Evolutionary conservation across 2,797 vertebrate species (phyloP), one percentile per base, ranked within the genome.

Genomic region (Esox lucius): DNA sequence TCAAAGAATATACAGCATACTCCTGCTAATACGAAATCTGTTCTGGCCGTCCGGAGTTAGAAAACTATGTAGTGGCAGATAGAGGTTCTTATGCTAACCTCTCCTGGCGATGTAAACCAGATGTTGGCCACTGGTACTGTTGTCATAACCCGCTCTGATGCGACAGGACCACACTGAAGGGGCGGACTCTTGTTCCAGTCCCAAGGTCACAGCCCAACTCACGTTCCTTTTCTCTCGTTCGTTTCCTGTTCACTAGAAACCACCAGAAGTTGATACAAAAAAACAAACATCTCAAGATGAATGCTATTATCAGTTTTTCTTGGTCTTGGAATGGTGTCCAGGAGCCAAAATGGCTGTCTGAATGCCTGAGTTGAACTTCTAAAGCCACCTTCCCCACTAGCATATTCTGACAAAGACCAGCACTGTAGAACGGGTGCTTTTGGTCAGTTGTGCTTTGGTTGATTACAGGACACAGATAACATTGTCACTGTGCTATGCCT

Each of bases 61-160:
- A 22, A 11, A 22, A 59, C n/a, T 59, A 59, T 59, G 53, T n/a
- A 59, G n/a, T 19, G n/a, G 53, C 53, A 11, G 53, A 75, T 64
- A 22, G 75, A 67, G 70, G 46, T 73, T 74, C 53, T 56, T n/a
- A 75, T 78, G 74, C 72, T 83, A 78, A 71, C 59, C 73, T 79
- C 79, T 86, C 70, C 73, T 78, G 78, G 77, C 81, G 86, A 88
- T 85, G 69, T 67, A 84, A 87, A 87, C 81, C 91, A 91, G 90
- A 91, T 91, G 90, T 88, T 76, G 78, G 78, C 77, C 75, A 65
- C 86, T 49, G 73, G 73, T 85, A 79, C 88, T 83, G 78, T 80
- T 85, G 85, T 91, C 79, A 85, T 82, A 79, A 78, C 83, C 81
- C 74, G 70, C 80, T 71, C 78, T 28, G 59, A 82, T 16, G 75